Base-by-base conservation (phyloP, 2,888 invertebrate genomes). In the Amblyjoppa fuscipennis region DNA sequence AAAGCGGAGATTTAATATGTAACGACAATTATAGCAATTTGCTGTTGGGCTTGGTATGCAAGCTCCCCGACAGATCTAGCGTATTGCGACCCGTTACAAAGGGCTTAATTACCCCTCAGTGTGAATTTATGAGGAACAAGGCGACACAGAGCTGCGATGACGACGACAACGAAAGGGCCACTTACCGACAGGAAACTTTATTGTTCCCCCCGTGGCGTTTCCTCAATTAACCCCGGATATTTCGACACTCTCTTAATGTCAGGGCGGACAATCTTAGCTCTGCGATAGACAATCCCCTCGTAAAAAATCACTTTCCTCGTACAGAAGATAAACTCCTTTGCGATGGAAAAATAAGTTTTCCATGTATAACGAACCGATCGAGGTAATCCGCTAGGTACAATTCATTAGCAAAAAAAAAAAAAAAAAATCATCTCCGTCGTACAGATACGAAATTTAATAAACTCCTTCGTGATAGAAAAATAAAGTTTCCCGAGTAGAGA, bases 111-210 rank as follows among this genome's bases (percentile, higher is more conserved):
- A 64, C 38, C 41, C 53, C 64, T 66, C 53, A n/a, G 66, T 38
- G 64, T 51, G 64, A 76, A 66, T 76, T 76, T 38, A 76, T 66
- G 76, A 38, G 34, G 34, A 76, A 53, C 53, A 34, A 51, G 38
- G 66, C 25, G 38, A 66, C 66, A 61, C 34, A 31, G 41, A 49
- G 31, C 49, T 45, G 49, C 49, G 28, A 74, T 34, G 61, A 64
- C 59, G 59, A 74, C 74, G 61, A 75, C 64, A 64, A 75, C 75
- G 75, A 34, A 64, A 31, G 34, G 61, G 73, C 74, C 74, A 74
- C 74, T 74, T 74, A 75, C 75, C 16, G 16, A 3, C 34, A 31
- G 64, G 13, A 49, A 75, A 75, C 64, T 75, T 64, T 64, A 75
- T 75, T 64, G 64, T 75, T 31, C 49, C 13, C 61, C 13, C 61